phyloP scores from a whole-genome alignment of 2,888 invertebrate species.

The Torymus aiolomorphi region DNA sequence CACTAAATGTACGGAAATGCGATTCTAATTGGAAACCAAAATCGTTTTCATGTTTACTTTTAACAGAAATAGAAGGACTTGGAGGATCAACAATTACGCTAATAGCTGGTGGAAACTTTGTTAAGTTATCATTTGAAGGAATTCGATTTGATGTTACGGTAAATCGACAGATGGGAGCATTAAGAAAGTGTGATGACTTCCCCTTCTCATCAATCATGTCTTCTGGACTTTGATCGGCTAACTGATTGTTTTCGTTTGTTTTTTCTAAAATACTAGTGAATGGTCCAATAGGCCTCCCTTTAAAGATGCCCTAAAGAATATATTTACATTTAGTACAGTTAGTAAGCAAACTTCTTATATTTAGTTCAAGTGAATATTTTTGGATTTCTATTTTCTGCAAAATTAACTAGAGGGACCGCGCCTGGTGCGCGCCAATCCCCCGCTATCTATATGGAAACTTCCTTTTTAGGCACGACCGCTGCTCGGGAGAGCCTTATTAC shows the following conservation, averaged over 20 bases:
- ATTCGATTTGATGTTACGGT: slow-evolving; percentile 65
- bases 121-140: slow-evolving; percentile 62
- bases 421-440: no score
- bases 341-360: no score
- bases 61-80: slow-evolving; percentile 73
- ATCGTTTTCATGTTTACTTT: slow-evolving; percentile 66
- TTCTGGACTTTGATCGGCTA: slow-evolving; percentile 27
- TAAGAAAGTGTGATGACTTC: slow-evolving; percentile 63
- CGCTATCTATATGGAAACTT: no score
- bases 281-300: slow-evolving; percentile 25
- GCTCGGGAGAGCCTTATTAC: no score
- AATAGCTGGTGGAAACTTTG: slow-evolving; percentile 71
- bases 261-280: slow-evolving; percentile 41
- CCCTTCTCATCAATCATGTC: slow-evolving; percentile 47
- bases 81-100: slow-evolving; percentile 75
- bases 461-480: no score
- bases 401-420: no score
- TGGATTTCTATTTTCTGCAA: no score
- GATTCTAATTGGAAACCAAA: slow-evolving; percentile 60
- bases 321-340: no score
- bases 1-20: slow-evolving; percentile 68
- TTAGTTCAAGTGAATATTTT: no score
- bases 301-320: slow-evolving; percentile 43
- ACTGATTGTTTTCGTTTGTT: neutral
- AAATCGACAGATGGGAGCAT: slow-evolving; percentile 68